Conservation (phyloP, 2,888 invertebrate genomes). For the Ischnus inquisitorius region DNA sequence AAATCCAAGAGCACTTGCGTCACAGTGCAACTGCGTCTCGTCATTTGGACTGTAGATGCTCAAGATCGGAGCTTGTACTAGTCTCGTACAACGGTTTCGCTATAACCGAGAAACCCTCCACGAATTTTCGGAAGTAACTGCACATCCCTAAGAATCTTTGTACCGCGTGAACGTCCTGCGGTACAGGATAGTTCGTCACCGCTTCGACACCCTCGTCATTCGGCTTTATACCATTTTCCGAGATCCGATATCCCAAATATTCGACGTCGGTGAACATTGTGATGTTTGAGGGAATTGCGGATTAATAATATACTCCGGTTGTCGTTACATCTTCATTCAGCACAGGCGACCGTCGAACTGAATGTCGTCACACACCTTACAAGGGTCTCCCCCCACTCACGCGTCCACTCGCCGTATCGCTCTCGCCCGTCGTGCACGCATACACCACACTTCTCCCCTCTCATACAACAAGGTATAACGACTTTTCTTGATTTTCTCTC, state of each 20-base stretch:
- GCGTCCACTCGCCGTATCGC: not conserved
- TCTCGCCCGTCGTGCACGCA: not conserved
- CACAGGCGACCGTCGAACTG: no score
- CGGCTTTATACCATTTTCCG: conserved; percentile 12
- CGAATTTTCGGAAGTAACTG: conserved; percentile 75
- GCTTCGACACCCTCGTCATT: conserved; percentile 25
- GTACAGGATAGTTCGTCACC: conserved; percentile 22
- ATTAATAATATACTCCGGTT: no score
- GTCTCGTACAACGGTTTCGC: conserved; percentile 76
- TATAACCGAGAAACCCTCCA: conserved; percentile 67
- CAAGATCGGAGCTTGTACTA: not conserved
- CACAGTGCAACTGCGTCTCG: not conserved
- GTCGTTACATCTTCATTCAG: no score
- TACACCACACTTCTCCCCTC: conserved; percentile 1
- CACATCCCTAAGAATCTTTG: conserved; percentile 74
- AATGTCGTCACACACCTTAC: no score
- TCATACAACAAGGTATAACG: not conserved
- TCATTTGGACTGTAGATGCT: not conserved
- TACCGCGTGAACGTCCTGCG: conserved; percentile 69
- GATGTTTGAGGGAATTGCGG: not conserved
- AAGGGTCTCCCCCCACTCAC: not conserved
- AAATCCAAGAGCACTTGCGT: not conserved
- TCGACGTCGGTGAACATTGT: conserved; percentile 39
- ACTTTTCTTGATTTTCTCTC: not conserved
- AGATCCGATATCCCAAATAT: conserved; percentile 22